A percentile compares a stretch with the other conserved stretches of the same genome.
Evolutionary conservation across 2,113 vertebrate species (phyloP).

Genomic region (Mesoclemmys tuberculata): DNA sequence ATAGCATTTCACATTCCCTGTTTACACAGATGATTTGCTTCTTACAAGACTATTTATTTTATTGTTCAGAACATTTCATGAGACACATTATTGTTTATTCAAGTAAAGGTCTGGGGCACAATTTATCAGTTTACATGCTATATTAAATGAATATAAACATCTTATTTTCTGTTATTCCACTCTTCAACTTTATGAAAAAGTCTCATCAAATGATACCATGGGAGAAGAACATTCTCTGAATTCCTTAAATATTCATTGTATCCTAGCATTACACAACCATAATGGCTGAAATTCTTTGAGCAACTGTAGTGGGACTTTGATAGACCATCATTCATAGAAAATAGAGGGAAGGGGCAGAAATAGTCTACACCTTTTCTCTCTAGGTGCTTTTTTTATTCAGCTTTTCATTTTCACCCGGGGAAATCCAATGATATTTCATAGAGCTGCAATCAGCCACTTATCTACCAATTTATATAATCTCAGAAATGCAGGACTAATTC

Average conservation of each 20-base stretch:
- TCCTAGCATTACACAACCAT: background rate
- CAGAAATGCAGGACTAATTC: background rate
- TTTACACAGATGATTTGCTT: conserved; percentile 54
- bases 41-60: conserved; percentile 65
- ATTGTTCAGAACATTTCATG: conserved; percentile 58
- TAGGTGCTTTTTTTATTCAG: background rate
- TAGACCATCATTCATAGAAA: background rate
- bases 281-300: background rate
- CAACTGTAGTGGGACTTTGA: background rate
- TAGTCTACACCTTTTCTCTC: background rate
- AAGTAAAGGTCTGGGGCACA: conserved; percentile 30
- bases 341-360: background rate
- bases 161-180: conserved; percentile 30
- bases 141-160: conserved; percentile 16
- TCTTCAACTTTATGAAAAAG: background rate
- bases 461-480: conserved; percentile 7
- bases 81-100: conserved; percentile 63
- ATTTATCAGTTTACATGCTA: conserved; percentile 44
- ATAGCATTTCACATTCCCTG: conserved; percentile 1
- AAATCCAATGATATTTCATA: background rate
- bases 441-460: background rate
- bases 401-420: background rate
- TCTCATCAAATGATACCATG: background rate
- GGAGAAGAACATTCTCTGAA: conserved; percentile 15
- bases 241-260: conserved; percentile 9